Evolutionary conservation across 2,797 vertebrate species (phyloP).

Genomic region (Botia kubotai): DNA sequence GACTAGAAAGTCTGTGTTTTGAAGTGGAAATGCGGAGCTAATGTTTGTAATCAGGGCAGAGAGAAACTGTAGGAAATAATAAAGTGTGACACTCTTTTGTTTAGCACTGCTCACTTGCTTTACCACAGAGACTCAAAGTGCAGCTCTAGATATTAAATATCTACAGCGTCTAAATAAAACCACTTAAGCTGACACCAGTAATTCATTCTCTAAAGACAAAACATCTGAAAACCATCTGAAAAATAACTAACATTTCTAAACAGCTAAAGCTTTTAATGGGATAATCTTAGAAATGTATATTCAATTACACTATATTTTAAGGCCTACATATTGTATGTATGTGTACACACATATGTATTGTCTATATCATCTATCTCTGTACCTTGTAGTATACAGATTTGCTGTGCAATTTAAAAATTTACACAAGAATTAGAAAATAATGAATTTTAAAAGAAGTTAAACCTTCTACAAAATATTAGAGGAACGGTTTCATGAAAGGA

Average conservation of each 20-base stretch:
- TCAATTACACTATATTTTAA: neutral
- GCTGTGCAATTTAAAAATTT: neutral
- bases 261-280: neutral
- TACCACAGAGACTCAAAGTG: constrained; percentile 52
- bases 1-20: constrained; percentile 72
- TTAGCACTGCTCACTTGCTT: constrained; percentile 65
- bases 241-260: neutral
- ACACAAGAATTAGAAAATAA: constrained; percentile 58
- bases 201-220: constrained; percentile 15
- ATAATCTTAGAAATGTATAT: neutral
- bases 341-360: no score
- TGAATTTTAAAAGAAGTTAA: constrained; percentile 67
- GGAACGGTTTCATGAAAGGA: constrained; percentile 64
- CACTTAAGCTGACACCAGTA: constrained; percentile 6
- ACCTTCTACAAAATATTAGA: constrained; percentile 64
- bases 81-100: constrained; percentile 73
- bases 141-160: constrained; percentile 33
- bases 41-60: constrained; percentile 73
- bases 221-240: neutral
- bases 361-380: neutral
- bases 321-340: no score
- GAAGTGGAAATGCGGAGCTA: constrained; percentile 77
- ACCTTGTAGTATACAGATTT: neutral
- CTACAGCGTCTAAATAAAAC: constrained; percentile 5
- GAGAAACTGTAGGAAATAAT: constrained; percentile 70